Percentiles rank a stretch among this genome's conserved stretches.
Conservation (phyloP, 2,888 invertebrate genomes). For the Malthinus seriepunctatus region DNA sequence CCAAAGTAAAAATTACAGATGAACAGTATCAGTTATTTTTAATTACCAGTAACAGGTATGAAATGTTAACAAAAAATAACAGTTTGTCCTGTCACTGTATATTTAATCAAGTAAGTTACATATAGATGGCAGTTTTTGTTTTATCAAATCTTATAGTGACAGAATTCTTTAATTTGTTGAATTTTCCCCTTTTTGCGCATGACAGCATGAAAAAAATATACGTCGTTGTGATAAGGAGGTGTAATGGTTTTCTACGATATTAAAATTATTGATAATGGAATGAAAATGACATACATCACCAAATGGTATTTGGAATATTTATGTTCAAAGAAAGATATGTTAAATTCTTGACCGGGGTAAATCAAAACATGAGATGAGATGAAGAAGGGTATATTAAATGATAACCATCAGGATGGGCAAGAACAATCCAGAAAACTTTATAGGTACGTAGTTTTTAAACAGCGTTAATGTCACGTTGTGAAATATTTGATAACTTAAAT, state of each 20-base stretch:
- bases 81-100: too few species aligned
- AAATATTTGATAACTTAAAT: too few species aligned
- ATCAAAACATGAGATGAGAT: constrained; percentile 58
- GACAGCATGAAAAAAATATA: constrained; percentile 23
- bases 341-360: constrained; percentile 55
- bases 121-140: neutral
- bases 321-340: constrained; percentile 44
- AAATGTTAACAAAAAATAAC: too few species aligned
- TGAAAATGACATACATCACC: constrained; percentile 49
- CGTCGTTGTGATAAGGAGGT: constrained; percentile 48
- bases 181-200: constrained; percentile 8
- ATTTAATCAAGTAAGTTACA: too few species aligned
- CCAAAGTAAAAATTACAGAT: too few species aligned
- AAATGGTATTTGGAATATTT: constrained; percentile 42
- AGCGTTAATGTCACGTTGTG: too few species aligned
- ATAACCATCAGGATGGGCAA: constrained; percentile 59
- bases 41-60: too few species aligned
- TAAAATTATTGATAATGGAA: constrained; percentile 49
- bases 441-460: constrained; percentile 51
- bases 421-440: constrained; percentile 62
- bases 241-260: constrained; percentile 53
- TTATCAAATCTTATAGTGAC: constrained; percentile 35
- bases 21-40: too few species aligned
- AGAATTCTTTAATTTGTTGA: constrained; percentile 9
- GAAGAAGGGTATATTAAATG: constrained; percentile 60